Base-by-base conservation (phyloP, 2,113 vertebrate species). In the Alouatta palliata region DNA sequence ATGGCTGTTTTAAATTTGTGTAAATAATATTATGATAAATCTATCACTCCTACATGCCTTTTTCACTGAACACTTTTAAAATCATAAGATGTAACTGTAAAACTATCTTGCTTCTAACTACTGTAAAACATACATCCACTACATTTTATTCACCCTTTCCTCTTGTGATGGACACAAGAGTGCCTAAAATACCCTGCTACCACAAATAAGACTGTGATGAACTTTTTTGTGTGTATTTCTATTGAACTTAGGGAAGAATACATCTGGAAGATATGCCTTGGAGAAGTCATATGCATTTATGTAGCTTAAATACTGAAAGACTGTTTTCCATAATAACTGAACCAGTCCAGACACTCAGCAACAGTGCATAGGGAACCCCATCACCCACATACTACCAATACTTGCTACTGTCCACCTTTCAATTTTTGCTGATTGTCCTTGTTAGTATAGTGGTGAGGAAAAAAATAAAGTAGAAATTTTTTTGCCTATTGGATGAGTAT, bases 71-170 rank as follows among this genome's bases (percentile, higher is more conserved):
- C 5, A 61, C 20, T 49, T 61, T 93, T 40, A 25, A 56, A 93
- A 93, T 82, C 35, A 37, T 81, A 97, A 86, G 37, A 43, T 92
- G n/a, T 52, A 86, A 58, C 23, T 68, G 1, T 81, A 90, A 94
- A 68, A 49, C 64, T 30, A 66, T n/a, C 56, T 49, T n/a, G 12
- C 47, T 35, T 68, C 84, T 40, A 77, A 83, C 23, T 77, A 47
- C 6, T 45, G 54, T 21, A 84, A 94, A 92, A 58, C 94, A 89
- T 52, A 10, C 54, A 40, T 43, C 35, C 23, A 89, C 54, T 27
- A 58, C 40, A 75, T 90, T 89, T 89, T 52, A 81, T 68, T 77
- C 54, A 86, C 21, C 66, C n/a, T n/a, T 2, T 47, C 10, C 61
- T 66, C 71, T 64, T 91, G 82, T 30, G 90, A 75, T 37, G 11